Base-by-base conservation (phyloP, 1,140 invertebrate species). In the Physella acuta region DNA sequence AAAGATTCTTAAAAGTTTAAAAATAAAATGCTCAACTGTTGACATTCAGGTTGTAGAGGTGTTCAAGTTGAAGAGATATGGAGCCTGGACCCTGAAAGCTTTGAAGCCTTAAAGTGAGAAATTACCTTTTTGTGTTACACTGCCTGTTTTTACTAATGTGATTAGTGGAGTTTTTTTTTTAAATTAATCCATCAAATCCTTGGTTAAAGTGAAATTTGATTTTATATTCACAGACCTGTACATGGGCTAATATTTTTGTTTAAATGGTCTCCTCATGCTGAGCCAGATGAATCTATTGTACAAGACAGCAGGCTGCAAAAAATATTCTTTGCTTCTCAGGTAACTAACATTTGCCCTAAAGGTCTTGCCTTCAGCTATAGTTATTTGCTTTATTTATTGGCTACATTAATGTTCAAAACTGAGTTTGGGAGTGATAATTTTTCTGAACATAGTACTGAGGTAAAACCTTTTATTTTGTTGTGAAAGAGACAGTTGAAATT, bases 251-350 rank as follows among this genome's bases (percentile, higher is more conserved):
- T 99, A 84, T 99, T 99, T 81, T 84, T 99, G 61, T 99, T 99
- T 82, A 99, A 99, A 89, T 99, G 94, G 93, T 90, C 94, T 24
- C 91, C 92, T 81, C 92, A 94, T 81, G 91, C 94, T 79, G 93
- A 95, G 81, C 89, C 93, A 3, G 87, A 90, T 37, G 95, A 93
- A 30, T 90, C 90, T 11, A 74, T 97, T 71, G 94, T 97, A 0
- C 89, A 91, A 74, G 95, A 98, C 79, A 91, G 84, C 77, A 87
- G 89, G 74, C 86, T 93, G 55, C 80, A 84, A 30, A 94, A 95
- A 81, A 96, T 99, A 75, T 99, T 97, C 86, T 99, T 99, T 89
- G 96, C 97, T 3, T 95, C 97, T 88, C 97, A 99, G 89, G 94
- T 94, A 61, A 39, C 24, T 16, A 56, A 28, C 20, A 20, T 49